These are phyloP conservation scores for Archocentrus centrarchus DNA, from an alignment of 2,113 vertebrate genomes.

Conservation along the genomic window DNA sequence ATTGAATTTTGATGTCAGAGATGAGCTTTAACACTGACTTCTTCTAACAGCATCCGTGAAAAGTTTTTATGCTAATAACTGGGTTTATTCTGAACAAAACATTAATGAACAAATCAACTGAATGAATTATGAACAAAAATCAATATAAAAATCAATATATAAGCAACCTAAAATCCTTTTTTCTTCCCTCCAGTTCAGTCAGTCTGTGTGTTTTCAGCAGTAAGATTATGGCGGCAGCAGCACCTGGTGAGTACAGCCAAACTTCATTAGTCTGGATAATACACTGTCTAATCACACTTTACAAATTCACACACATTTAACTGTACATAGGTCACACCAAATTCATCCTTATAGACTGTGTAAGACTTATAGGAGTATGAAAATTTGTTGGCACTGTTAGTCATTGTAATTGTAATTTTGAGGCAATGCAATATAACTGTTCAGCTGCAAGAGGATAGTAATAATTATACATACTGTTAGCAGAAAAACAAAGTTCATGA, in stretches of 20 bases:
- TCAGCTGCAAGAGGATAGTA: neutral
- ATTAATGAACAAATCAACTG: too few species aligned
- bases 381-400: too few species aligned
- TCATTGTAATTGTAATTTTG: too few species aligned
- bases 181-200: accelerated
- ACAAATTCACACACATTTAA: too few species aligned
- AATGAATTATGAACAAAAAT: too few species aligned
- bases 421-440: neutral
- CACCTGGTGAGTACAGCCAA: neutral
- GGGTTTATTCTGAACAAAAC: too few species aligned
- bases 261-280: neutral
- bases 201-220: neutral
- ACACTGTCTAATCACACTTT: too few species aligned
- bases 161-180: neutral
- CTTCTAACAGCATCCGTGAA: too few species aligned
- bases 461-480: neutral
- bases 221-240: neutral
- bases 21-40: too few species aligned
- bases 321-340: accelerated
- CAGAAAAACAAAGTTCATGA: accelerated
- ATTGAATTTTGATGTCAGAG: too few species aligned
- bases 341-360: neutral
- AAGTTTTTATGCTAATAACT: too few species aligned
- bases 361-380: accelerated
- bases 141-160: too few species aligned